Conservation (phyloP, 2,113 vertebrate genomes). For the Cavia aperea region DNA sequence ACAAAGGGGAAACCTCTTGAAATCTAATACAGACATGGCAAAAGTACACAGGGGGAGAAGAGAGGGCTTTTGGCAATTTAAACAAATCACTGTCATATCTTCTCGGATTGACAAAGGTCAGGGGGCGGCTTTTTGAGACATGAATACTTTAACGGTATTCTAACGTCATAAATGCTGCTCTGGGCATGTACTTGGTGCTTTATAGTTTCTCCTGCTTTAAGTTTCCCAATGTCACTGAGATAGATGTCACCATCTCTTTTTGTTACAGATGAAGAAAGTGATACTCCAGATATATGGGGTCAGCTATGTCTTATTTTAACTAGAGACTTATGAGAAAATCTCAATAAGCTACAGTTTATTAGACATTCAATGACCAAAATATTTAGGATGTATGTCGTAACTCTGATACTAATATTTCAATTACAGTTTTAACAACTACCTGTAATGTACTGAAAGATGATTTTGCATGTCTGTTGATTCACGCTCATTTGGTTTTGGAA, state of each 20-base stretch:
- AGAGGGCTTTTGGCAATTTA: neutral
- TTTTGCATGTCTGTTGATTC: neutral
- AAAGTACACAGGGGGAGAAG: neutral
- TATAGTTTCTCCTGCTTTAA: neutral
- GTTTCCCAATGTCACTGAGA: neutral
- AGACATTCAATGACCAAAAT: neutral
- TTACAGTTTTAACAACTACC: neutral
- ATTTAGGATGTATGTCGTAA: neutral
- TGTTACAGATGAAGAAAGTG: neutral
- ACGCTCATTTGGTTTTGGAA: neutral
- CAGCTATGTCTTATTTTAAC: constrained; percentile 16
- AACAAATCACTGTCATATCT: constrained; percentile 1
- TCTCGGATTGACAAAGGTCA: constrained; percentile 19
- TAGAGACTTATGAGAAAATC: neutral
- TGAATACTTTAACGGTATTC: neutral
- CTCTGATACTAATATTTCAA: neutral
- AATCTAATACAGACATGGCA: constrained; percentile 33
- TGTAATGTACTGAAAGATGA: accelerated
- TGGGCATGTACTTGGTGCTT: neutral
- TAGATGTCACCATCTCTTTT: neutral
- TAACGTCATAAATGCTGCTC: neutral
- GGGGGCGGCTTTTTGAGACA: neutral
- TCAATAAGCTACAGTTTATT: neutral
- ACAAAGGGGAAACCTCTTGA: constrained; percentile 60
- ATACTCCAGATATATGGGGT: neutral